Conservation (phyloP, 2,888 invertebrate genomes). For the Cataglyphis livida region DNA sequence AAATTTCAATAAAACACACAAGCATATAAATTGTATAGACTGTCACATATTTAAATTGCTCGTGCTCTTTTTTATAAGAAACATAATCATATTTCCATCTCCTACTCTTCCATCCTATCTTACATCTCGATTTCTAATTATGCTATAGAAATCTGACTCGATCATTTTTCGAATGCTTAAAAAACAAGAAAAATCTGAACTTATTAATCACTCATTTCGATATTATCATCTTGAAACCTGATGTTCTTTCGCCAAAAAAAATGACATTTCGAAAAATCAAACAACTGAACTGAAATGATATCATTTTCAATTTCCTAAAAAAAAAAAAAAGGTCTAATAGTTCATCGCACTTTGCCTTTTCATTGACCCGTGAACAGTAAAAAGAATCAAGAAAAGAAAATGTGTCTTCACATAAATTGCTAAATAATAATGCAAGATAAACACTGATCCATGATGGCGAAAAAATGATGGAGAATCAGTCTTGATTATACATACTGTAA, state of each 20-base stretch:
- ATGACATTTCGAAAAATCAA: slow-evolving; percentile 39
- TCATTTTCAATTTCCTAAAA: slow-evolving; percentile 29
- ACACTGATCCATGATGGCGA: neutral
- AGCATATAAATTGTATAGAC: neutral
- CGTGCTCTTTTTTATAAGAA: neutral
- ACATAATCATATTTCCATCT: neutral
- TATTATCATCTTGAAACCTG: neutral
- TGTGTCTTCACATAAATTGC: neutral
- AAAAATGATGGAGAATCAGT: neutral
- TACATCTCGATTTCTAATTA: neutral
- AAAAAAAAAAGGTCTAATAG: neutral
- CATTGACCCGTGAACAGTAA: neutral
- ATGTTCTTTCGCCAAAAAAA: slow-evolving; percentile 10
- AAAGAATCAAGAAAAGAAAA: neutral
- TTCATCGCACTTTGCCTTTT: neutral
- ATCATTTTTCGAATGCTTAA: neutral
- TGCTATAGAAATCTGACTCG: neutral
- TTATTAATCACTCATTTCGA: slow-evolving; percentile 4
- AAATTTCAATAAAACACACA: neutral
- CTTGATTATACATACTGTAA: slow-evolving; percentile 2
- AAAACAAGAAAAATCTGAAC: neutral
- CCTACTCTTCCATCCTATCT: neutral
- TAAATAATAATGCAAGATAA: slow-evolving; percentile 13
- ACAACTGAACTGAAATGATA: slow-evolving; percentile 29
- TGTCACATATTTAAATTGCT: neutral